phyloP scores from a whole-genome alignment of 1,140 invertebrate genomes.

The Zaprionus ornatus region DNA sequence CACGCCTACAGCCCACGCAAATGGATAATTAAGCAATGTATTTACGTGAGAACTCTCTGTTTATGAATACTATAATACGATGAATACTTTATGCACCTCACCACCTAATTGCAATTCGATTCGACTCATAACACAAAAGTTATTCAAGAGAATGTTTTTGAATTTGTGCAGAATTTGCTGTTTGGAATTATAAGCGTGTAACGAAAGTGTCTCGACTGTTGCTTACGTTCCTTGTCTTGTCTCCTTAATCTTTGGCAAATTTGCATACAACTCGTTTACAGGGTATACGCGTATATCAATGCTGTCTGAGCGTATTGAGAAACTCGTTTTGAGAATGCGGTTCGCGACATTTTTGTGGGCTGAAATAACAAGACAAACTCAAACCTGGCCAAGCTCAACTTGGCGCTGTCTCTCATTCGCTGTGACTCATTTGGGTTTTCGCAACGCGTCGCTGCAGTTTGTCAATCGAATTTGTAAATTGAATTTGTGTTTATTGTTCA shows the following conservation, averaged over 20 bases:
- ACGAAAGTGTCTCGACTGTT: too few relatives aligned
- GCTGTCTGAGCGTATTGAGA: slow-evolving; percentile 12
- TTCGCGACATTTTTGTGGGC: slow-evolving; percentile 63
- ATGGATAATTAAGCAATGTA: too few relatives aligned
- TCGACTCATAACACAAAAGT: too few relatives aligned
- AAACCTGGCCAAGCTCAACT: slow-evolving; percentile 17
- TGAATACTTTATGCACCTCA: too few relatives aligned
- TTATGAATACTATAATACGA: too few relatives aligned
- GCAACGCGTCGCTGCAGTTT: slow-evolving; percentile 49
- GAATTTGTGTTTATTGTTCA: not conserved
- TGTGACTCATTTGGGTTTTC: slow-evolving; percentile 67
- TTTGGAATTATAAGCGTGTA: too few relatives aligned
- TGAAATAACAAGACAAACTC: slow-evolving; percentile 50
- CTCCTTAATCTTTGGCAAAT: not conserved
- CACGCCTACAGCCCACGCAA: too few relatives aligned
- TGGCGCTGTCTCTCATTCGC: not conserved
- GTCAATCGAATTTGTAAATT: slow-evolving; percentile 16
- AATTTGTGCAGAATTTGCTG: too few relatives aligned
- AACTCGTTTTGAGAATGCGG: slow-evolving; percentile 62
- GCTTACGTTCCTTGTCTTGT: too few relatives aligned
- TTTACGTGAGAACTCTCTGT: too few relatives aligned
- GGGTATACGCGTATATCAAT: slow-evolving; percentile 28
- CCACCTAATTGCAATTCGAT: too few relatives aligned
- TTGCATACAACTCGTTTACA: not conserved
- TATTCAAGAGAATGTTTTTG: too few relatives aligned